A percentile compares a stretch with the other conserved stretches of the same genome.
Evolutionary conservation across 2,797 vertebrate species (phyloP).

Genomic region (Enteromius paludinosus): DNA sequence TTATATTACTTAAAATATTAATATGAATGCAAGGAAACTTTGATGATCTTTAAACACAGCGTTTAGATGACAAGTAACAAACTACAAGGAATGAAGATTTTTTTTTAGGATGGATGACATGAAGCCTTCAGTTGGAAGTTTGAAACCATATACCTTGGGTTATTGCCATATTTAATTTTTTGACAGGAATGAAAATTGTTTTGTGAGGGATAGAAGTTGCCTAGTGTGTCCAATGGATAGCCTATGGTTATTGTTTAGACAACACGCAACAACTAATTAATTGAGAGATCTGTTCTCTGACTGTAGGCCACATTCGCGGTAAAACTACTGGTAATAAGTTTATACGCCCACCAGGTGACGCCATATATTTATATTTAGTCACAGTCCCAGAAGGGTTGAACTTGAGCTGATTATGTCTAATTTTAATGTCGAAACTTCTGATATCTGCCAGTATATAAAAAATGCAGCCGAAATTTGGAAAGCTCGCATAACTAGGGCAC

Average conservation of each 20-base stretch:
- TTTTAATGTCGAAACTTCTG: background rate
- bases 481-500: background rate
- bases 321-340: background rate
- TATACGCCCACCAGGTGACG: conserved; percentile 9
- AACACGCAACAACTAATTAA: background rate
- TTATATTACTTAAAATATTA: background rate
- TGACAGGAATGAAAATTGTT: background rate
- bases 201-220: background rate
- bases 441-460: background rate
- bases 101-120: background rate
- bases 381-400: background rate
- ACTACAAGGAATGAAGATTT: background rate
- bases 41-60: background rate
- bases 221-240: background rate
- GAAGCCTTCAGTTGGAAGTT: background rate
- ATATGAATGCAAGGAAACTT: background rate
- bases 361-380: background rate
- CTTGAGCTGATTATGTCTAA: background rate
- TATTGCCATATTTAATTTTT: background rate
- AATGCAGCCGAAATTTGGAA: background rate
- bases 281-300: background rate
- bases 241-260: background rate
- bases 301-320: background rate
- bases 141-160: background rate
- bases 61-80: background rate